Conservation (phyloP, 2,113 vertebrate genomes). For the Nansenia antarctica region DNA sequence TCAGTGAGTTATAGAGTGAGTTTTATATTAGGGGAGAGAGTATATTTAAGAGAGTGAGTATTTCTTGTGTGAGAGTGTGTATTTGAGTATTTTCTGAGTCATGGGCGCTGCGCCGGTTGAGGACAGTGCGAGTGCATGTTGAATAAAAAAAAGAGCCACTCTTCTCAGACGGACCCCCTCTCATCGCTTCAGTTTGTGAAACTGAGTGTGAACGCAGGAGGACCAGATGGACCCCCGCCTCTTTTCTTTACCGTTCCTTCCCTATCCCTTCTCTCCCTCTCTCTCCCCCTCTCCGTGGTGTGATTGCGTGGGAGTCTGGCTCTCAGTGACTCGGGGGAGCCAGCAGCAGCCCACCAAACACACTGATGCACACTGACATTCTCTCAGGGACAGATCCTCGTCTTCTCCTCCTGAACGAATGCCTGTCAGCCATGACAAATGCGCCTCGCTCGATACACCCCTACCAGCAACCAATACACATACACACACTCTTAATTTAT, state of each 20-base stretch:
- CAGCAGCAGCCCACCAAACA: constrained; percentile 63
- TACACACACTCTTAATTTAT: constrained; percentile 11
- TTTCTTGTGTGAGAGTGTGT: no score
- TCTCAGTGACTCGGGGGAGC: constrained; percentile 53
- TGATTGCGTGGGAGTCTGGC: constrained; percentile 34
- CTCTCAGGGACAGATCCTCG: constrained; percentile 43
- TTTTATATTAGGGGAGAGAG: no score
- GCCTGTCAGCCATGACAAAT: constrained; percentile 57
- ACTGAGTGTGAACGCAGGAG: constrained; percentile 44
- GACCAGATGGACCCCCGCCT: constrained; percentile 65
- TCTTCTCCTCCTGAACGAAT: constrained; percentile 45
- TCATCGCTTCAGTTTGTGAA: constrained; percentile 35
- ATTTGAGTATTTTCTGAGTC: no score
- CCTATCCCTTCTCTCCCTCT: constrained; percentile 50
- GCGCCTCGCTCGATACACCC: constrained; percentile 46
- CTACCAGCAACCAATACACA: background rate
- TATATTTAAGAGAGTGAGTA: background rate
- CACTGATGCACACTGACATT: constrained; percentile 67
- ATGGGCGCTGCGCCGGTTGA: no score
- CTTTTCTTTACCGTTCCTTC: constrained; percentile 50
- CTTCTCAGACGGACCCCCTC: constrained; percentile 30
- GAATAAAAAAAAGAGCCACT: constrained; percentile 40
- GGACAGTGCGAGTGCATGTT: no score
- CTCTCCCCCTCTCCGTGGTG: constrained; percentile 16
- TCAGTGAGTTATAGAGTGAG: no score